Base-by-base conservation (phyloP, 2,113 vertebrate genomes). In the Gallinago media region DNA sequence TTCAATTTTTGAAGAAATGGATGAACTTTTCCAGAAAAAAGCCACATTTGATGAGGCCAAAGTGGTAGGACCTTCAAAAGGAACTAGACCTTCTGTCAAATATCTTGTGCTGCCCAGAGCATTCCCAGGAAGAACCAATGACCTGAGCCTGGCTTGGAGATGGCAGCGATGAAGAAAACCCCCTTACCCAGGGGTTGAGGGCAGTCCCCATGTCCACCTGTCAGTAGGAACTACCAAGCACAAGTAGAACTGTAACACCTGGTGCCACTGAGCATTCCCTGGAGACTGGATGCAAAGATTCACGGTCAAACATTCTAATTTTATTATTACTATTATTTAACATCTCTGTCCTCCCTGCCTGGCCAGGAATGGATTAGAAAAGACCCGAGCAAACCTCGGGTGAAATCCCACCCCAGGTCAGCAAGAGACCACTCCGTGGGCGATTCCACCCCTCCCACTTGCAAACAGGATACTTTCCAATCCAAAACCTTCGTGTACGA, bases 231-330 rank as follows among this genome's bases (percentile, higher is more conserved):
- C 76, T 7, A 6, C 10, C 10, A 34, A 7, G 63, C 44, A 46
- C 1, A 14, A 16, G 23, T 0, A 44, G 9, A 59, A 47, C 8
- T 14, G 26, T 13, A 15, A 26, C 29, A n/a, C 11, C 32, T 1
- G 10, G 16, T 20, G 12, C 3, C 4, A 0, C 32, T 0, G 4
- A 2, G 0, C 0, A 0, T 0, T 2, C 21, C 40, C 62, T 9
- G 0, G 3, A 58, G 29, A 9, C 29, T 34, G 22, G 61, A 19
- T 15, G 32, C 46, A n/a, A n/a, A 68, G 36, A 84, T 22, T 23
- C 23, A 50, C 0, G 4, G 44, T 47, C 40, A 5, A 59, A 38
- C 3, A 6, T 3, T 6, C 3, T 0, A 1, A 46, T n/a, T 40
- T 62, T 8, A 49, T 34, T 18, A 40, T 49, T 38, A 38, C 38